Percentiles rank a stretch among this genome's conserved stretches.
phyloP scores from a whole-genome alignment of 2,888 invertebrate genomes.

The Campaea margaritaria region DNA sequence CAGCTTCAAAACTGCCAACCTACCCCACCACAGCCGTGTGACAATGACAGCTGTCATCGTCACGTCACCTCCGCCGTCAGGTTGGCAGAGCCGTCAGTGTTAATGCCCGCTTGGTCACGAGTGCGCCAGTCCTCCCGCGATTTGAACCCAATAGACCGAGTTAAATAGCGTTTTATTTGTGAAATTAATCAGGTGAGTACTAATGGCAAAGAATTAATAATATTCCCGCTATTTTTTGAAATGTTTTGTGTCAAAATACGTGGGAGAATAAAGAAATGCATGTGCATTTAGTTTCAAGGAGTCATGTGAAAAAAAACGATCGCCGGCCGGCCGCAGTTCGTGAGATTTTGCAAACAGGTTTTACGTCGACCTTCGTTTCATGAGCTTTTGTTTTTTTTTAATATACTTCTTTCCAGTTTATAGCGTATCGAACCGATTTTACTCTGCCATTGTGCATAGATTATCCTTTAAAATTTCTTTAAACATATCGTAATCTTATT shows the following conservation, averaged over 20 bases:
- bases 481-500: not conserved
- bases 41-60: conserved; percentile 29
- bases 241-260: conserved; percentile 12
- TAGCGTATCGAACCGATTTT: conserved; percentile 53
- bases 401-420: conserved; percentile 46
- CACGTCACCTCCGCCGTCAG: conserved; percentile 45
- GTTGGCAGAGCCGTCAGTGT: conserved; percentile 73
- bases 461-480: conserved; percentile 10
- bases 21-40: not conserved
- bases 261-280: conserved; percentile 20
- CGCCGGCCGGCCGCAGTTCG: conserved; percentile 65
- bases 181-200: conserved; percentile 42
- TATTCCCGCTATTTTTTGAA: conserved; percentile 1
- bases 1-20: conserved; percentile 9
- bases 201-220: not conserved
- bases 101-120: conserved; percentile 81
- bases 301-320: conserved; percentile 53
- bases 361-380: conserved; percentile 57
- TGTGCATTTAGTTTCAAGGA: conserved; percentile 36
- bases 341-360: conserved; percentile 75
- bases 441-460: conserved; percentile 39
- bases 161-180: conserved; percentile 46
- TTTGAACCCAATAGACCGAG: conserved; percentile 36
- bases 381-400: conserved; percentile 42
- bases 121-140: conserved; percentile 57